Conservation (phyloP, 2,797 vertebrate genomes). For the Acipenser transmontanus region DNA sequence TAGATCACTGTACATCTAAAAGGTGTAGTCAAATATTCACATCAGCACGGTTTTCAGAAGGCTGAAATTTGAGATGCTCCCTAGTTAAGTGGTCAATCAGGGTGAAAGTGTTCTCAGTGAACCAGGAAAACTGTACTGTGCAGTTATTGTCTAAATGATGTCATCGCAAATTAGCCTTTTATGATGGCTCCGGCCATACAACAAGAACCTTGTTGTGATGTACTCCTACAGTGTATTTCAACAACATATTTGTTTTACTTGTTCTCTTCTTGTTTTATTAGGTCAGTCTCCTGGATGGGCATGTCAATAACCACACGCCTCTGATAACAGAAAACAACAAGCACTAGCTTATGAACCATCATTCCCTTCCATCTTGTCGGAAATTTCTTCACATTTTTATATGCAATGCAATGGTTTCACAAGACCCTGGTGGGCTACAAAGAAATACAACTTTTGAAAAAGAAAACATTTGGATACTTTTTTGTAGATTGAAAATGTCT, state of each 20-base stretch:
- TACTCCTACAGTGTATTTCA: too few relatives aligned
- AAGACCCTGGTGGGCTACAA: not conserved
- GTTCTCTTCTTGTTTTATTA: slow-evolving; percentile 33
- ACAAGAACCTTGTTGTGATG: too few relatives aligned
- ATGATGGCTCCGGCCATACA: too few relatives aligned
- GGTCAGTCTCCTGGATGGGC: slow-evolving; percentile 61
- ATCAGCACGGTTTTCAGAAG: too few relatives aligned
- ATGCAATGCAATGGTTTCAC: not conserved
- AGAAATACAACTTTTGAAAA: not conserved
- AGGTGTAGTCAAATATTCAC: too few relatives aligned
- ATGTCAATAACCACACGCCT: slow-evolving; percentile 70
- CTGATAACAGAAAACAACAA: slow-evolving; percentile 56
- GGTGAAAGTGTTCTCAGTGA: too few relatives aligned
- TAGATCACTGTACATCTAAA: too few relatives aligned
- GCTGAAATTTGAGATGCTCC: too few relatives aligned
- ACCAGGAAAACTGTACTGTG: too few relatives aligned
- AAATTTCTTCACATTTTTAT: not conserved
- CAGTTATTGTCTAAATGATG: too few relatives aligned
- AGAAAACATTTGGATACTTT: not conserved
- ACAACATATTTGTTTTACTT: not conserved
- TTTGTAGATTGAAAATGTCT: slow-evolving; percentile 10
- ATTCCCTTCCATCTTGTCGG: not conserved
- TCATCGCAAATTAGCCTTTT: too few relatives aligned
- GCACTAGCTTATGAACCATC: slow-evolving; percentile 48
- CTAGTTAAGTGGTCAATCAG: too few relatives aligned